Conservation (phyloP, 2,113 vertebrate species). For the Xenotilapia leptura region DNA sequence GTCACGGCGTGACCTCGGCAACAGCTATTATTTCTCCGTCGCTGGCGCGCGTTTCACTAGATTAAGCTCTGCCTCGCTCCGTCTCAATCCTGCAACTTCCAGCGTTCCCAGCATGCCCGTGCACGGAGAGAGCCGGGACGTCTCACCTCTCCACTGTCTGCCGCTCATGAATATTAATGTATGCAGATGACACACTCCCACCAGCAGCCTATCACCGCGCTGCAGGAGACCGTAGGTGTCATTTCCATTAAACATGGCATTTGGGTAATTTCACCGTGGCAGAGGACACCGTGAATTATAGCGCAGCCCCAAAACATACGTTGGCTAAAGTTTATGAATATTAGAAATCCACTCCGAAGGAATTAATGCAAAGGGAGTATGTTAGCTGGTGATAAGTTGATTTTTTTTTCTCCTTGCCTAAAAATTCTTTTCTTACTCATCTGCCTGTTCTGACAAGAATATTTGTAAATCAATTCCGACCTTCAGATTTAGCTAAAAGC, state of each 20-base stretch:
- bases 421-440: background rate
- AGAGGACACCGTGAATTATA: slow-evolving; percentile 52
- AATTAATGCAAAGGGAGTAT: slow-evolving; percentile 30
- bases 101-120: slow-evolving; percentile 11
- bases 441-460: slow-evolving; percentile 4
- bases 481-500: slow-evolving; percentile 25
- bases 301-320: background rate
- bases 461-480: slow-evolving; percentile 15
- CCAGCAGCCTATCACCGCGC: slow-evolving; percentile 50
- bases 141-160: slow-evolving; percentile 46
- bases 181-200: slow-evolving; percentile 59
- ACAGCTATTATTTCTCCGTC: slow-evolving; percentile 15
- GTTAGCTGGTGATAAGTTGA: slow-evolving; percentile 42
- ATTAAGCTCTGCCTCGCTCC: slow-evolving; percentile 33
- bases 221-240: slow-evolving; percentile 50
- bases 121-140: background rate
- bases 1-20: slow-evolving; percentile 1
- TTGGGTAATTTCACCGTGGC: slow-evolving; percentile 55
- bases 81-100: background rate
- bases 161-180: slow-evolving; percentile 63
- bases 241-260: slow-evolving; percentile 50
- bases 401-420: background rate
- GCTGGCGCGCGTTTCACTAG: slow-evolving; percentile 15
- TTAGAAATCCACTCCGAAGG: slow-evolving; percentile 31
- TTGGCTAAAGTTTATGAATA: slow-evolving; percentile 34